phyloP scores from a whole-genome alignment of 2,113 vertebrate species.

The Ailuropoda melanoleuca region DNA sequence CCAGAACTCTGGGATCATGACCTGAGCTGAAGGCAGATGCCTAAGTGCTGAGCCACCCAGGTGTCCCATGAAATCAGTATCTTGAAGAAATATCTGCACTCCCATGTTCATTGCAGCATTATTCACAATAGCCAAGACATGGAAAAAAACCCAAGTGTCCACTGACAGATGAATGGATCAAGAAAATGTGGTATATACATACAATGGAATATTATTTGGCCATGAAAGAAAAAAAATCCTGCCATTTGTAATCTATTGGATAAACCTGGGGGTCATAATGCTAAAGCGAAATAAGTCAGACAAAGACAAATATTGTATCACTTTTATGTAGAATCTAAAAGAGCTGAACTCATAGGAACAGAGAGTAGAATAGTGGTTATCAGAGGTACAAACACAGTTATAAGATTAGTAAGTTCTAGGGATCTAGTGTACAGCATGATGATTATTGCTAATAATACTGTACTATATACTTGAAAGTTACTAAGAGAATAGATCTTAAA shows the following conservation, averaged over 20 bases:
- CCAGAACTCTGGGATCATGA: too few species aligned
- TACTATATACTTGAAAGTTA: not conserved
- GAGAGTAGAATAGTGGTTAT: not conserved
- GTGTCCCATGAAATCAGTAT: not conserved
- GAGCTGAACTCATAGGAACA: not conserved
- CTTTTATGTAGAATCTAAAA: not conserved
- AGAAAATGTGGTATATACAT: not conserved
- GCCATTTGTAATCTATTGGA: not conserved
- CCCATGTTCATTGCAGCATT: not conserved
- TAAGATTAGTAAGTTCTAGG: not conserved
- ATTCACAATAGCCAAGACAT: not conserved
- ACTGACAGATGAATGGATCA: not conserved
- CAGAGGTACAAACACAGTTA: not conserved
- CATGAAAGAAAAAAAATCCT: not conserved
- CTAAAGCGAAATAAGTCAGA: not conserved
- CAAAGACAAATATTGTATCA: not conserved
- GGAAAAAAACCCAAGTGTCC: not conserved
- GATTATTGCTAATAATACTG: not conserved
- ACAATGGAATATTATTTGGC: not conserved
- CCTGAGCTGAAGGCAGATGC: too few species aligned
- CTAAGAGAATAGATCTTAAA: not conserved
- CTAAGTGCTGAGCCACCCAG: too few species aligned
- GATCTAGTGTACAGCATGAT: not conserved
- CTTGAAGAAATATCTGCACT: not conserved
- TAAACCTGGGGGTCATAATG: not conserved